Base-by-base conservation (phyloP, 2,113 vertebrate species). In the Rhinichthys klamathensis region DNA sequence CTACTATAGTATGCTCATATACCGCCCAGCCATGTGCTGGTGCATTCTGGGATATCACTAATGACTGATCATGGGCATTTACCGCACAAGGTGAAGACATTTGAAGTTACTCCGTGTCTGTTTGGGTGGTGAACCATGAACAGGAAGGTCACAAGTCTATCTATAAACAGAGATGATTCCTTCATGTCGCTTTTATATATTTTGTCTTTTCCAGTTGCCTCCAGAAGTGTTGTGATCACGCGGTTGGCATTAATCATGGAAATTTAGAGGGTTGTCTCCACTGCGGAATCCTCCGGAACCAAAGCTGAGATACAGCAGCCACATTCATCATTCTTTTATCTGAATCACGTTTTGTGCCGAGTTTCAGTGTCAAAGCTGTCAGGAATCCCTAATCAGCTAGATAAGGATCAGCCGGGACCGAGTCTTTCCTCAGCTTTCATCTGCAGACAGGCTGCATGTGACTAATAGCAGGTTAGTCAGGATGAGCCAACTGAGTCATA, bases 51-150 rank as follows among this genome's bases (percentile, higher is more conserved):
- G 32, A 38, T 60, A 7, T 27, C 9, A 27, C 18, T 56, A 91
- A 90, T 60, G 80, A 95, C 92, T 94, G 93, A 96, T 94, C 92
- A 87, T 93, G 91, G 90, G 92, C 35, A 93, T 93, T 94, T 93
- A 93, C 63, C 75, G 87, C 84, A 88, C 86, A 87, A 27, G 21
- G 21, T 72, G 35, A 74, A 49, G 38, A 25, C n/a, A 25, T 74
- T 49, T 74, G 41, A 49, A 46, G n/a, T 74, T 27, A 8, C 91
- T 90, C 88, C 93, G 92, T 95, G 95, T 92, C 95, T 95, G 94
- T 89, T 92, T 84, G 82, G 87, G 88, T 93, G 88, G 88, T 86
- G 72, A 81, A 85, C 82, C 56, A 84, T 51, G 61, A 44, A 84
- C 88, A 89, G 85, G 74, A 85, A 82, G 83, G 90, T 90, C 94